Conservation (phyloP, 2,888 invertebrate species). For the Pristionchus arcanus region DNA sequence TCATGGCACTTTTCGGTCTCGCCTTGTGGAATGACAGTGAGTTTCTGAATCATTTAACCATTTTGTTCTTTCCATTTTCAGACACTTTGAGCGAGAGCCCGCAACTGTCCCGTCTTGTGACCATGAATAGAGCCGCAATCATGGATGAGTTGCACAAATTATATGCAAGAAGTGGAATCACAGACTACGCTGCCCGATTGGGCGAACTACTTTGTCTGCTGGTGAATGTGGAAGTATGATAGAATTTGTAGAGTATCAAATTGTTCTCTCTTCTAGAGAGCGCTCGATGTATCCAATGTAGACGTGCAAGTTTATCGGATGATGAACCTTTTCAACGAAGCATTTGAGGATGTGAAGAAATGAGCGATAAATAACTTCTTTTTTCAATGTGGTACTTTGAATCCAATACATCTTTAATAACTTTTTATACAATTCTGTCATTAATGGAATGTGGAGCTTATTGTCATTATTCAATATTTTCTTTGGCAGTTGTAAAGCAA, state of each 20-base stretch:
- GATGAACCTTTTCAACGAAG: conserved; percentile 30
- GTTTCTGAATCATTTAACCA: background rate
- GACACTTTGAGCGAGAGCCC: background rate
- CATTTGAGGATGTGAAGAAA: background rate
- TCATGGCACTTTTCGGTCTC: background rate
- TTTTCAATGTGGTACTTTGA: no score
- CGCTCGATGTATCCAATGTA: background rate
- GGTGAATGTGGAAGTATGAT: background rate
- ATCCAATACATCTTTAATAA: no score
- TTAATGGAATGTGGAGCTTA: no score
- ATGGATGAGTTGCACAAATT: background rate
- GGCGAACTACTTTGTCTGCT: background rate
- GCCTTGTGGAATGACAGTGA: conserved; percentile 1
- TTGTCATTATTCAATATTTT: no score
- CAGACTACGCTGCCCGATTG: background rate
- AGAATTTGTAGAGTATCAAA: background rate
- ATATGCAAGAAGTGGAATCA: background rate
- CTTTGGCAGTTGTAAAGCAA: background rate
- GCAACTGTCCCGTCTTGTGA: background rate
- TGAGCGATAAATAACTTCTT: background rate
- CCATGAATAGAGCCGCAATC: background rate
- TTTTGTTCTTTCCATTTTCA: background rate
- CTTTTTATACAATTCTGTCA: no score
- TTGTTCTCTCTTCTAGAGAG: background rate
- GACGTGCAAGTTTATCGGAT: background rate